phyloP scores from a whole-genome alignment of 2,888 invertebrate species.

The Melitaea athalia region DNA sequence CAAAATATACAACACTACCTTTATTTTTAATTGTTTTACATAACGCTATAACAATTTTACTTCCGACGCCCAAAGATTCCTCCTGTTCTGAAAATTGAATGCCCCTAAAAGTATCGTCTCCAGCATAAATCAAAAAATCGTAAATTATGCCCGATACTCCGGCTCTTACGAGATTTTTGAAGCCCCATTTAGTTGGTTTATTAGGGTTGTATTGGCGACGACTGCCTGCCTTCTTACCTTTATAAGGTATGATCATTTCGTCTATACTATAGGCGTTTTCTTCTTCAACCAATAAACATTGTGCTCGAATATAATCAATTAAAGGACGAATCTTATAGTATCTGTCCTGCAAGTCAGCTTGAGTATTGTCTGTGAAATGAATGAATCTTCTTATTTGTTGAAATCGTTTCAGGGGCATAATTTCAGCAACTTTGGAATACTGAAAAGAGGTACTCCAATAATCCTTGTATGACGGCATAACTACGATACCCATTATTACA shows the following conservation, averaged over 20 bases:
- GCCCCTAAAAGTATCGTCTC: constrained; percentile 29
- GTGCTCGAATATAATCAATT: constrained; percentile 27
- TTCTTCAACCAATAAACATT: constrained; percentile 33
- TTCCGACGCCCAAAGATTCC: constrained; percentile 38
- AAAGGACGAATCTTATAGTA: constrained; percentile 36
- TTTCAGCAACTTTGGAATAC: constrained; percentile 29
- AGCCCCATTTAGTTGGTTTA: constrained; percentile 29
- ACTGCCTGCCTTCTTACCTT: constrained; percentile 44
- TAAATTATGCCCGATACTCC: constrained; percentile 28
- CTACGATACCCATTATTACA: constrained; percentile 36
- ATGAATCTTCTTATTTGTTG: constrained; percentile 34
- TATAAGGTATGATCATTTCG: constrained; percentile 48
- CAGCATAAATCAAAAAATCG: constrained; percentile 27
- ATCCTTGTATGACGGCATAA: constrained; percentile 35
- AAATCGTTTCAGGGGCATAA: constrained; percentile 36
- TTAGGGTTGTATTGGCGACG: constrained; percentile 42
- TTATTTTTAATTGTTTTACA: constrained; percentile 35
- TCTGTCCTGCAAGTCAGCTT: constrained; percentile 28
- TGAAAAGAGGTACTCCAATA: constrained; percentile 33
- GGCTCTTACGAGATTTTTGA: constrained; percentile 16
- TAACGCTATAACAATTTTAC: constrained; percentile 41
- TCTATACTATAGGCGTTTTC: constrained; percentile 44
- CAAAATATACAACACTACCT: constrained; percentile 30
- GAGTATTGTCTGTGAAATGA: constrained; percentile 30
- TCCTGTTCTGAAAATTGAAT: constrained; percentile 38